These are phyloP conservation scores for Melanotaenia boesemani DNA, from an alignment of 2,797 vertebrate genomes.

Conservation along the genomic window DNA sequence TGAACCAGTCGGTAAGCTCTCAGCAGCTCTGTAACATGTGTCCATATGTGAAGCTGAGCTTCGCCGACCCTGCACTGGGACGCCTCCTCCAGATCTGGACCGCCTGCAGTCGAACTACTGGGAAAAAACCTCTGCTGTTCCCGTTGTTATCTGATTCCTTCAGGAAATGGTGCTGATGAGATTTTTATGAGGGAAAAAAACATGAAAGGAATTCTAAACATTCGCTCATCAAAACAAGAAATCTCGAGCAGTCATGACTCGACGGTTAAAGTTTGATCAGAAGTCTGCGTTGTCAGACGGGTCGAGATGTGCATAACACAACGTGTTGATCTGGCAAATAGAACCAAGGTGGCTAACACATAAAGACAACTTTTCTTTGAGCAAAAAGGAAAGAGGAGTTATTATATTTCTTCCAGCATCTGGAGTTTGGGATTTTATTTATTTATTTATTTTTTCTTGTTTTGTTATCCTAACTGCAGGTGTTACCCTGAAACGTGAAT, in stretches of 20 bases:
- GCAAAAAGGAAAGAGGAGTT: constrained; percentile 33
- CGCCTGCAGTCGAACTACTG: constrained; percentile 24
- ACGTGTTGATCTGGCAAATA: constrained; percentile 52
- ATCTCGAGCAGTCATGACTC: constrained; percentile 50
- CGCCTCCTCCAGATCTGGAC: background rate
- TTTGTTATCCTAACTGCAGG: constrained; percentile 28
- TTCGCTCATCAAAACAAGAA: constrained; percentile 35
- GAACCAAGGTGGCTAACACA: constrained; percentile 53
- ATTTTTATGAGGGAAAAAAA: constrained; percentile 10
- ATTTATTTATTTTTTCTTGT: background rate
- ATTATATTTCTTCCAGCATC: background rate
- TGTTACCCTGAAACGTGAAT: constrained; percentile 39
- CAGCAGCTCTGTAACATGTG: background rate
- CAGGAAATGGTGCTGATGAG: constrained; percentile 9
- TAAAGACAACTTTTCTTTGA: constrained; percentile 30
- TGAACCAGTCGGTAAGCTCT: background rate
- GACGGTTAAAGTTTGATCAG: constrained; percentile 58
- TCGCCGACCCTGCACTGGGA: background rate
- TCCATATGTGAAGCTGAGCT: background rate
- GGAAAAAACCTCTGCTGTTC: background rate
- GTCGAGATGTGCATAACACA: constrained; percentile 28
- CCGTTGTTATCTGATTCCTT: constrained; percentile 29
- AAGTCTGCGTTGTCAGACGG: constrained; percentile 30
- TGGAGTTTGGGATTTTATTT: constrained; percentile 6
- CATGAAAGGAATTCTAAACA: constrained; percentile 47